Evolutionary conservation across 2,113 vertebrate genomes (phyloP).

Genomic region (Vimba vimba): DNA sequence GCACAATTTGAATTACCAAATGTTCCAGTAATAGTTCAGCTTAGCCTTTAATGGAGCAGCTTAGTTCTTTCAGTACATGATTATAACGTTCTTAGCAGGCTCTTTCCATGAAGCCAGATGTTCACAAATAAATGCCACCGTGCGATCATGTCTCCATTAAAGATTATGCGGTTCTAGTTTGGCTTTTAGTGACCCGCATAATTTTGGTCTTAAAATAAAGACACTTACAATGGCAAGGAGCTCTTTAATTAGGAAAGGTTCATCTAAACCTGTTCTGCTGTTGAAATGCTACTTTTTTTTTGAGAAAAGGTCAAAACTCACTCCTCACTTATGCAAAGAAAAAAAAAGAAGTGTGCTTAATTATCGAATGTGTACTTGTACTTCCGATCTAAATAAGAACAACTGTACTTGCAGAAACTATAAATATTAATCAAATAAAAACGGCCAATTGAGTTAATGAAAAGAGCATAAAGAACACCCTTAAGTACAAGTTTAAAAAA

Average conservation of each 20-base stretch:
- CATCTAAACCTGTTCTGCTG: background rate
- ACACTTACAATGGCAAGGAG: background rate
- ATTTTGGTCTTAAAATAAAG: constrained; percentile 38
- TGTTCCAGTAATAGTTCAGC: constrained; percentile 76
- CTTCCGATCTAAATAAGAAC: too few relatives aligned
- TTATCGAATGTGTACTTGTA: too few relatives aligned
- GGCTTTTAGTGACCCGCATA: constrained; percentile 54
- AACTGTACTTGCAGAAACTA: too few relatives aligned
- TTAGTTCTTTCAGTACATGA: constrained; percentile 76
- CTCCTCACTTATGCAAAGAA: constrained; percentile 31
- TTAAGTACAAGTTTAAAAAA: background rate
- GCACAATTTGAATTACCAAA: constrained; percentile 78
- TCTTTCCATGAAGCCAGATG: constrained; percentile 77
- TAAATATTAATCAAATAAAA: too few relatives aligned
- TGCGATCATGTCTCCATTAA: constrained; percentile 43
- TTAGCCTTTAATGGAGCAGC: constrained; percentile 81
- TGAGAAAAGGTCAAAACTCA: background rate
- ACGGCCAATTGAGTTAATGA: too few relatives aligned
- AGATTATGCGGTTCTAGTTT: constrained; percentile 48
- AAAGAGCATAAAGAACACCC: background rate
- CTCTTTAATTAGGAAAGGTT: constrained; percentile 24
- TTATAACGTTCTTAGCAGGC: constrained; percentile 74
- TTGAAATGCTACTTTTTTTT: background rate
- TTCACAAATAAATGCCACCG: constrained; percentile 65
- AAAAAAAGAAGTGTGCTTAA: background rate